Evolutionary conservation across 2,888 invertebrate genomes (phyloP).

Genomic region (Lampropteryx suffumata): DNA sequence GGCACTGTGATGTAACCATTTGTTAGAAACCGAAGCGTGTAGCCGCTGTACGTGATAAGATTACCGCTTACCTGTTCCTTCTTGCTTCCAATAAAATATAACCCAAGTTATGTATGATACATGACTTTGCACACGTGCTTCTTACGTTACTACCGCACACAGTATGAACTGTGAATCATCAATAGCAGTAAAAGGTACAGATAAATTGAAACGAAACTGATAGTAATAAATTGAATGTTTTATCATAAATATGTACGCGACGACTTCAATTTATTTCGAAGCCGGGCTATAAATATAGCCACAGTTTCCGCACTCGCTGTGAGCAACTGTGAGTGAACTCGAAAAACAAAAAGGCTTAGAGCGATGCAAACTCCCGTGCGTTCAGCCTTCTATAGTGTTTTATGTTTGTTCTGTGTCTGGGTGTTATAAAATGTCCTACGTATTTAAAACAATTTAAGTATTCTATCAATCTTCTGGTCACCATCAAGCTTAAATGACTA

Average conservation of each 20-base stretch:
- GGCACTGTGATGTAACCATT: slow-evolving; percentile 41
- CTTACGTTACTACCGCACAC: too few relatives aligned
- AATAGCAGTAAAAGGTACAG: background rate
- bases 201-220: slow-evolving; percentile 18
- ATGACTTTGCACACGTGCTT: slow-evolving; percentile 15
- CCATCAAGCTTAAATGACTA: too few relatives aligned
- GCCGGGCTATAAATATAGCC: slow-evolving; percentile 50
- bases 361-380: slow-evolving; percentile 22
- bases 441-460: too few relatives aligned
- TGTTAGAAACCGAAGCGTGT: slow-evolving; percentile 35
- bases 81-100: slow-evolving; percentile 25
- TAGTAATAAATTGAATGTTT: slow-evolving; percentile 28
- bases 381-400: slow-evolving; percentile 5
- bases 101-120: background rate
- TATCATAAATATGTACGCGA: slow-evolving; percentile 33
- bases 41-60: slow-evolving; percentile 44
- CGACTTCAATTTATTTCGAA: slow-evolving; percentile 39
- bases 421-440: too few relatives aligned
- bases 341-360: slow-evolving; percentile 35
- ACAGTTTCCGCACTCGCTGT: slow-evolving; percentile 43
- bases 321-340: slow-evolving; percentile 34
- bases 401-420: too few relatives aligned
- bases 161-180: too few relatives aligned
- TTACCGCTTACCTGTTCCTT: slow-evolving; percentile 30
- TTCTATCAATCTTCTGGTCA: too few relatives aligned